Conservation (phyloP, 2,888 invertebrate species). For the Pollenia angustigena region DNA sequence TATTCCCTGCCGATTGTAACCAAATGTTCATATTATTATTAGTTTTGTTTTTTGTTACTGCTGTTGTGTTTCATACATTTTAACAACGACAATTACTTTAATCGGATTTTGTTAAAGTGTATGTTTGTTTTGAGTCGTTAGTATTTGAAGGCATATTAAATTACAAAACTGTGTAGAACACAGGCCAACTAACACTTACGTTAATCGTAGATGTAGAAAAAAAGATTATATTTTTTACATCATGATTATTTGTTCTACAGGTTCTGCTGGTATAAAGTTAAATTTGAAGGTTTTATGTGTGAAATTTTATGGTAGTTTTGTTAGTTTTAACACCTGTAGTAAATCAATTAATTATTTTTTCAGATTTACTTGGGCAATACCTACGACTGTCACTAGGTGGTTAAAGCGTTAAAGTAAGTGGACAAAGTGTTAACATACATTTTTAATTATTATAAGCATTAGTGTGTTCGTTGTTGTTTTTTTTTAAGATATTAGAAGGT, state of each 20-base stretch:
- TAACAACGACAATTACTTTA: slow-evolving; percentile 79
- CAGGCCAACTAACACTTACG: not conserved
- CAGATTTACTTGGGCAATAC: slow-evolving; percentile 6
- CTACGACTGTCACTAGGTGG: not conserved
- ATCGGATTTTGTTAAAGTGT: slow-evolving; percentile 78
- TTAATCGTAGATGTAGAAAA: not conserved
- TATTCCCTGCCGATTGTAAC: not conserved
- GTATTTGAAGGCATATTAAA: slow-evolving; percentile 57
- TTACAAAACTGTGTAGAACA: slow-evolving; percentile 35
- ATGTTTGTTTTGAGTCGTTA: slow-evolving; percentile 35
- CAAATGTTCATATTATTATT: slow-evolving; percentile 26
- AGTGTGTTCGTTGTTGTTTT: not conserved
- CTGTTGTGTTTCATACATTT: slow-evolving; percentile 54
- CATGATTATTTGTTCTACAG: slow-evolving; percentile 5
- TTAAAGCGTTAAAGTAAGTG: slow-evolving; percentile 15
- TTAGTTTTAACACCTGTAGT: slow-evolving; percentile 33
- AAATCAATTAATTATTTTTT: slow-evolving; percentile 41
- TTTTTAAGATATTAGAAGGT: not conserved
- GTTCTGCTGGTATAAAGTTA: slow-evolving; percentile 1
- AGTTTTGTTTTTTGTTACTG: slow-evolving; percentile 7
- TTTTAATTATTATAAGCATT: not conserved
- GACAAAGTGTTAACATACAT: slow-evolving; percentile 6
- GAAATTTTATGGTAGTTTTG: not conserved
- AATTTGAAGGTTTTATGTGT: slow-evolving; percentile 15
- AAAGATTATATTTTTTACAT: slow-evolving; percentile 6